Percentiles rank a stretch among this genome's conserved stretches.
These are phyloP conservation scores for Agrotis exclamationis DNA, from an alignment of 2,888 invertebrate species.

Conservation along the genomic window DNA sequence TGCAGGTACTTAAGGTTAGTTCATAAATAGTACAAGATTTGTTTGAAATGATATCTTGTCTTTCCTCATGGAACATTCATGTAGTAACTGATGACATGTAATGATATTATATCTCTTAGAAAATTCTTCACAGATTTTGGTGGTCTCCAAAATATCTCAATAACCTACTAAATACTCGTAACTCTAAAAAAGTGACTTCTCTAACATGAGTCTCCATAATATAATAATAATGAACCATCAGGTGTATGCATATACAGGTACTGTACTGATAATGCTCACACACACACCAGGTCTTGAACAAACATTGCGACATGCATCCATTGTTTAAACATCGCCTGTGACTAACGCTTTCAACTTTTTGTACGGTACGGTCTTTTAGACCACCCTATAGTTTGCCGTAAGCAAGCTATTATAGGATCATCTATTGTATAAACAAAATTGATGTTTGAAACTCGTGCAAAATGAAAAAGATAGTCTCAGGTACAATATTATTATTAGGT, in stretches of 20 bases:
- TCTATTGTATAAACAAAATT: background rate
- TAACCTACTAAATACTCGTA: background rate
- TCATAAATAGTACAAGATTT: background rate
- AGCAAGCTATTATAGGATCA: background rate
- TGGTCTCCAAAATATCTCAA: background rate
- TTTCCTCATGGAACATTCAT: no score
- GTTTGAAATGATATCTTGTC: background rate
- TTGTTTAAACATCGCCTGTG: constrained; percentile 64
- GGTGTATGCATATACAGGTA: constrained; percentile 56
- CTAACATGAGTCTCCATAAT: constrained; percentile 18
- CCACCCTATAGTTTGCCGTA: constrained; percentile 28
- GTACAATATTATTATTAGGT: background rate
- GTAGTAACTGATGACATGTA: no score
- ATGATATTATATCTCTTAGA: no score
- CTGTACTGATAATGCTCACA: constrained; percentile 63
- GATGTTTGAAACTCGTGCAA: background rate
- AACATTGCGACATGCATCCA: constrained; percentile 65
- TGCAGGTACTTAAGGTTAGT: background rate
- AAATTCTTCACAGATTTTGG: no score
- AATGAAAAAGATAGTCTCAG: background rate
- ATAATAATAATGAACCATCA: constrained; percentile 44
- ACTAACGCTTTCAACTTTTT: constrained; percentile 58
- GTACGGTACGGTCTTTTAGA: constrained; percentile 37
- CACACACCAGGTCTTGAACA: constrained; percentile 45
- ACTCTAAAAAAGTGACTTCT: background rate